These are phyloP conservation scores for Neopipo cinnamomea DNA, from an alignment of 2,113 vertebrate species.

Conservation along the genomic window DNA sequence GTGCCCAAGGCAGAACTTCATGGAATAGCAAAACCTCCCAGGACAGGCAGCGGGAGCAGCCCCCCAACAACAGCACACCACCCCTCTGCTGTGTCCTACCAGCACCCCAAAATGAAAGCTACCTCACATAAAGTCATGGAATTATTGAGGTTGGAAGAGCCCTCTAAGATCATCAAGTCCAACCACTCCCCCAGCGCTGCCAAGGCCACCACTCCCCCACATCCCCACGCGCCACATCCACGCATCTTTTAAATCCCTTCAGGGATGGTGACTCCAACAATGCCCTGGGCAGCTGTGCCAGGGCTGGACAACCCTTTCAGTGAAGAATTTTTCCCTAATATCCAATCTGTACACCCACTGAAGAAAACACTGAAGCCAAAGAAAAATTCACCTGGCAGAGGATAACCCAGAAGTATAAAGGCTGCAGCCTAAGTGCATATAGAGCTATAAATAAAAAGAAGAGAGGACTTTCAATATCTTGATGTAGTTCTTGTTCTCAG, in stretches of 20 bases:
- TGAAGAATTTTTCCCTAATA: background rate
- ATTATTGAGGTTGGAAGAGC: background rate
- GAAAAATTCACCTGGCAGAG: background rate
- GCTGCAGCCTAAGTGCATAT: background rate
- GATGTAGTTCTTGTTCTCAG: background rate
- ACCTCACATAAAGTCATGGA: background rate
- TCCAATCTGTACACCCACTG: background rate
- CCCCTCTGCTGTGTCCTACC: background rate
- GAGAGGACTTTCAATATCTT: background rate
- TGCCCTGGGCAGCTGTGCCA: background rate
- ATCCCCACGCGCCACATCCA: background rate
- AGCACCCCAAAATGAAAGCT: background rate
- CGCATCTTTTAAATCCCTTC: background rate
- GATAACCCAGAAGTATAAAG: background rate
- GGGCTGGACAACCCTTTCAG: background rate
- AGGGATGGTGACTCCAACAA: background rate
- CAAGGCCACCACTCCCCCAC: background rate
- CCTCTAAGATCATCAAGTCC: background rate
- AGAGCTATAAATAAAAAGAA: background rate
- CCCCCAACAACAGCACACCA: rapidly evolving
- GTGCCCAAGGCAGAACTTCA: background rate
- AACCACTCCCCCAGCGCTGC: background rate
- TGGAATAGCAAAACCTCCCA: rapidly evolving
- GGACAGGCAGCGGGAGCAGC: background rate
- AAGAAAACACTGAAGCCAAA: background rate